phyloP scores from a whole-genome alignment of 2,113 vertebrate species.

The Boleophthalmus pectinirostris region DNA sequence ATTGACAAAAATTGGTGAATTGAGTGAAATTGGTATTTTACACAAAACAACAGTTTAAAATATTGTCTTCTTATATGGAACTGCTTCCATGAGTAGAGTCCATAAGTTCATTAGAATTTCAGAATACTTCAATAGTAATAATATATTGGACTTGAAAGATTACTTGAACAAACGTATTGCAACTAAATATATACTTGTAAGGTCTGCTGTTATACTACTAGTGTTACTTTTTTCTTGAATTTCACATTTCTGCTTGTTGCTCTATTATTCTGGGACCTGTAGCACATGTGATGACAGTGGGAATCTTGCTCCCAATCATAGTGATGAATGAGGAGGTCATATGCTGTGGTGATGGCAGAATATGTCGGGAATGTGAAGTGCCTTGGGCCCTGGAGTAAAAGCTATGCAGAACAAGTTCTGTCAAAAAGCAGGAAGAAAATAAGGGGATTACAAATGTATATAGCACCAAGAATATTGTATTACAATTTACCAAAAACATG shows the following conservation, averaged over 20 bases:
- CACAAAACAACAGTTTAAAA: background rate
- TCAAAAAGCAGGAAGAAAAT: slow-evolving; percentile 15
- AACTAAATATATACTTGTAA: too few relatives aligned
- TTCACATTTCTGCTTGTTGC: background rate
- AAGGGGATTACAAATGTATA: too few relatives aligned
- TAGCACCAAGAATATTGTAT: background rate
- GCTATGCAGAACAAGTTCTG: slow-evolving; percentile 14
- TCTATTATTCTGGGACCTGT: background rate
- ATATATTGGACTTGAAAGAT: too few relatives aligned
- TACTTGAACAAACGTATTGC: too few relatives aligned
- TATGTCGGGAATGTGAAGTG: slow-evolving; percentile 67
- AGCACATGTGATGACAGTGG: slow-evolving; percentile 1
- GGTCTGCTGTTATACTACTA: too few relatives aligned
- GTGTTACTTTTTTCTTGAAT: too few relatives aligned
- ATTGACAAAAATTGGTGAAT: slow-evolving; percentile 3
- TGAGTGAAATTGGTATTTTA: background rate
- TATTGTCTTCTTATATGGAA: background rate
- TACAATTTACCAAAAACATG: background rate
- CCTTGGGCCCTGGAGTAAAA: slow-evolving; percentile 22
- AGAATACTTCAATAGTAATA: too few relatives aligned
- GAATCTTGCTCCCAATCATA: slow-evolving; percentile 3
- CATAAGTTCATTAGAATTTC: too few relatives aligned
- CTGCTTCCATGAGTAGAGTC: too few relatives aligned
- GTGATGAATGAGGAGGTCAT: slow-evolving; percentile 22
- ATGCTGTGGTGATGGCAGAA: slow-evolving; percentile 32